Evolutionary conservation across 2,797 vertebrate genomes (phyloP).

Genomic region (Furcifer pardalis): DNA sequence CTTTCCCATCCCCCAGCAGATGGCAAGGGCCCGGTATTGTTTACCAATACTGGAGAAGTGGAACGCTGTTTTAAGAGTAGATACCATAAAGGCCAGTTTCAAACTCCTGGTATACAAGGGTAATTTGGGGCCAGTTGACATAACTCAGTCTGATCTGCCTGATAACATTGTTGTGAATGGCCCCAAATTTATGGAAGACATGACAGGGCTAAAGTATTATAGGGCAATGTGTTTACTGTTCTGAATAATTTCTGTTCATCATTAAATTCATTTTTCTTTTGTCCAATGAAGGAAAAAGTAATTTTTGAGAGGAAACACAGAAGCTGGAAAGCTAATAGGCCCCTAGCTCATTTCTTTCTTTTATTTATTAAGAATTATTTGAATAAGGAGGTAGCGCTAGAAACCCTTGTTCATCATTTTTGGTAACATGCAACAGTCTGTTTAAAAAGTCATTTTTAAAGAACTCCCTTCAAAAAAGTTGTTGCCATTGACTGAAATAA

Average conservation of each 20-base stretch:
- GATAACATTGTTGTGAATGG: neutral
- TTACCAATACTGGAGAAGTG: too few relatives aligned
- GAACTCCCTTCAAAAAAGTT: neutral
- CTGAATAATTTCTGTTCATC: too few relatives aligned
- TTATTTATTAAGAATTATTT: too few relatives aligned
- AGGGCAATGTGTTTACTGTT: neutral
- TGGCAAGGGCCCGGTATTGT: neutral
- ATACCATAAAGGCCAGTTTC: neutral
- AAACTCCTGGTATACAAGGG: neutral
- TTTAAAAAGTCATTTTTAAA: neutral
- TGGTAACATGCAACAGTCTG: neutral
- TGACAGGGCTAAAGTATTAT: neutral
- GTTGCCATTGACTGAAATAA: neutral
- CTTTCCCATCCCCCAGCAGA: too few relatives aligned
- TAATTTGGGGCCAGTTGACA: neutral
- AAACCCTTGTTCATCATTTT: neutral
- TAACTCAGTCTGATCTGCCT: neutral
- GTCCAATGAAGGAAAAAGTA: neutral
- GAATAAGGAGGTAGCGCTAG: neutral
- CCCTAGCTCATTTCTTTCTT: too few relatives aligned
- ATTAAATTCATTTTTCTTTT: too few relatives aligned
- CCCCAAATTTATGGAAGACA: too few relatives aligned
- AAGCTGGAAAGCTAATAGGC: neutral
- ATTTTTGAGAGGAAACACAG: neutral
- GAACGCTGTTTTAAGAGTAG: too few relatives aligned